Percentiles rank a stretch among this genome's conserved stretches.
phyloP scores from a whole-genome alignment of 2,113 vertebrate genomes.

The Acanthochromis polyacanthus region DNA sequence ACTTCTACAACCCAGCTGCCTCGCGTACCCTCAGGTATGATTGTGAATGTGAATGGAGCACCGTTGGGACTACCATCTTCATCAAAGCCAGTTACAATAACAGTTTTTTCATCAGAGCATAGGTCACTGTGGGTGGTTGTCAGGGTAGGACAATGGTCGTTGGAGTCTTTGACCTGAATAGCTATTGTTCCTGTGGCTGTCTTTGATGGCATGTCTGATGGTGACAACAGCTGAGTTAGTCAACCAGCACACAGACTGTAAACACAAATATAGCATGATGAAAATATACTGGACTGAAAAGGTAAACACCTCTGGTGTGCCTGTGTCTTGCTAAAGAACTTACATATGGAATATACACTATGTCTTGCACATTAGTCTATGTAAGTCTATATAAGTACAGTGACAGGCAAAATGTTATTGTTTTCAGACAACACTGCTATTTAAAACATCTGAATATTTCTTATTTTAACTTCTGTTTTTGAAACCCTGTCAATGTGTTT shows the following conservation, averaged over 20 bases:
- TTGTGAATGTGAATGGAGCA: constrained; percentile 87
- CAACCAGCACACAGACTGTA: not conserved
- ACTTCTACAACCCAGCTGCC: constrained; percentile 82
- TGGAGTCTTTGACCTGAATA: constrained; percentile 84
- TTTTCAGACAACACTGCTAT: too few species aligned
- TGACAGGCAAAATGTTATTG: too few species aligned
- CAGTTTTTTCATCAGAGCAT: constrained; percentile 82
- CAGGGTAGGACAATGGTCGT: constrained; percentile 89
- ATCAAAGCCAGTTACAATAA: constrained; percentile 81
- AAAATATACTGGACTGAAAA: not conserved
- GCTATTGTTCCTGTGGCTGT: constrained; percentile 91
- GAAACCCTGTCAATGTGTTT: not conserved
- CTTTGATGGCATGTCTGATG: constrained; percentile 86
- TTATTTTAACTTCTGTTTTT: not conserved
- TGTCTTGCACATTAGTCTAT: too few species aligned
- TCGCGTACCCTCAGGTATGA: constrained; percentile 81
- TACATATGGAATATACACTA: too few species aligned
- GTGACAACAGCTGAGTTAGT: not conserved
- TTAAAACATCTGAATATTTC: too few species aligned
- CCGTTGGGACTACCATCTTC: constrained; percentile 72
- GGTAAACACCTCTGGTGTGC: not conserved
- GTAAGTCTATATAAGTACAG: too few species aligned
- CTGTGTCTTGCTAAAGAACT: too few species aligned
- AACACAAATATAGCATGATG: not conserved
- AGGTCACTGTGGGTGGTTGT: constrained; percentile 73